Evolutionary conservation across 2,797 vertebrate genomes (phyloP), one percentile per base, ranked within the genome.

Genomic region (Anguilla megastoma): DNA sequence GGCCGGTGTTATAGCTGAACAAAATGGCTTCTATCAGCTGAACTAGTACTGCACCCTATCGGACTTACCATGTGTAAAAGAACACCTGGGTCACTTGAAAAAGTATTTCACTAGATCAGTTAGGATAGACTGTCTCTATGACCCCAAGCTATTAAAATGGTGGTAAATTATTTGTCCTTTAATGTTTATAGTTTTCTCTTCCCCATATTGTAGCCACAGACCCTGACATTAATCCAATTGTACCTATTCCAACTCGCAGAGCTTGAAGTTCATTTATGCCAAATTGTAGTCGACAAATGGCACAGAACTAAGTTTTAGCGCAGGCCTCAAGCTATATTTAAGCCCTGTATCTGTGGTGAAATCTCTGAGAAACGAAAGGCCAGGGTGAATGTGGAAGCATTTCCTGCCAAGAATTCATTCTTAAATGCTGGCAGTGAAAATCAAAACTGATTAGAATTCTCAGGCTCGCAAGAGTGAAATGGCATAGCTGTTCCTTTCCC

Each of bases 81-180:
- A 93, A 91, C 91, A 91, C 94, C n/a, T 84, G 86, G 36, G 56
- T 48, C 33, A 33, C 93, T 93, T 92, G 91, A 92, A 93, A 93
- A 94, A 94, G 92, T 94, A 94, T 93, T 91, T 91, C 93, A 94
- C 90, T 90, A 91, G 94, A 93, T 93, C 94, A 56, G 90, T 89
- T 90, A 95, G 94, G 94, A 95, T 90, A 89, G 90, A 95, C 95
- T 24, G 92, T 90, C 88, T 92, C 92, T 80, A 88, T 95, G 92
- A 92, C 71, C 87, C 84, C 94, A 94, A 95, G 94, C 90, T 88
- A 94, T 94, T 94, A 91, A 90, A 91, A 89, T 90, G 90, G 89
- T 86, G 85, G 87, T 89, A 18, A 86, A 91, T 92, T 90, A 91
- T 90, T 88, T 56, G n/a, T 24, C 87, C 88, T 85, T 79, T 88